Conservation (phyloP, 2,113 vertebrate species). For the Proteles cristata region DNA sequence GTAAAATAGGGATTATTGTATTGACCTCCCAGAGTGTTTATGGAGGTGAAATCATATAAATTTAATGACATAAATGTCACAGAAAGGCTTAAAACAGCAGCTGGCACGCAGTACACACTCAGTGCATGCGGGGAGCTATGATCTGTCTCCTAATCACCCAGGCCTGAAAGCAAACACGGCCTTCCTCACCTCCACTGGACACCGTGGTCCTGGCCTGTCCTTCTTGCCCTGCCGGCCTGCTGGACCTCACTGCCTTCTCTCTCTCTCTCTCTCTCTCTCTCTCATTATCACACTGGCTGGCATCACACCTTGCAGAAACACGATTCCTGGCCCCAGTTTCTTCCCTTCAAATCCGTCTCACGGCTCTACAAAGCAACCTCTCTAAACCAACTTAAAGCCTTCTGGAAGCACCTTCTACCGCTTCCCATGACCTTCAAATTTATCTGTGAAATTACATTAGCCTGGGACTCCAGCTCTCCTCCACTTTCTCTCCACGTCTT, state of each 20-base stretch:
- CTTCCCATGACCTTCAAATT: background rate
- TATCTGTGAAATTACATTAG: background rate
- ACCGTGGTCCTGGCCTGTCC: background rate
- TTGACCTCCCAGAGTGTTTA: background rate
- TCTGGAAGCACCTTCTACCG: background rate
- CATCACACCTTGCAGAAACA: background rate
- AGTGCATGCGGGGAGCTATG: background rate
- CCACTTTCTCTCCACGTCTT: background rate
- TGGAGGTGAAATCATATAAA: background rate
- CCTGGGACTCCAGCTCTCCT: background rate
- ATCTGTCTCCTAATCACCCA: background rate
- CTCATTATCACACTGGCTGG: background rate
- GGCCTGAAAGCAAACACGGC: background rate
- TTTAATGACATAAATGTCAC: background rate
- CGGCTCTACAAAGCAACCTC: background rate
- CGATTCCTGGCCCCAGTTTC: background rate
- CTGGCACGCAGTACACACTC: background rate
- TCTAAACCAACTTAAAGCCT: background rate
- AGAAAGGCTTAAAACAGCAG: background rate
- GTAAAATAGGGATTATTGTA: background rate
- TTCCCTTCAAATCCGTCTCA: background rate
- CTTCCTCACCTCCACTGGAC: background rate
- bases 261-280: background rate
- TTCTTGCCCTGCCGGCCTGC: accelerated
- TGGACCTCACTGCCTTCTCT: background rate